phyloP scores from a whole-genome alignment of 2,797 vertebrate species.

The Karalla daura region DNA sequence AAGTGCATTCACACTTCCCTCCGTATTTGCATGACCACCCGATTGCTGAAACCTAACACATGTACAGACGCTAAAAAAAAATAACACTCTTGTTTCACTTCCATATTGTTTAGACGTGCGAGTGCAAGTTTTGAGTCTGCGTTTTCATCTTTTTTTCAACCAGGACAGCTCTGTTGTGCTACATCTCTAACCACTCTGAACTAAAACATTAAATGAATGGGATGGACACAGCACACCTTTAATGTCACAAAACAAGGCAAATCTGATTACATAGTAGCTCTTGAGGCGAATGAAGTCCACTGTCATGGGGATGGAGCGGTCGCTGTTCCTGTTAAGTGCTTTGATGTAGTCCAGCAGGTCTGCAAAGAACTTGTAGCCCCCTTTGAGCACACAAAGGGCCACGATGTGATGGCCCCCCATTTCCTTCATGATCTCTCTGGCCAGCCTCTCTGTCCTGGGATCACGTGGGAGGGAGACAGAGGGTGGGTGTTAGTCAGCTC shows the following conservation, averaged over 20 bases:
- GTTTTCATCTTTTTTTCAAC: too few relatives aligned
- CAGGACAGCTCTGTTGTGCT: too few relatives aligned
- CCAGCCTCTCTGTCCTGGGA: slow-evolving; percentile 95
- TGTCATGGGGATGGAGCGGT: slow-evolving; percentile 98
- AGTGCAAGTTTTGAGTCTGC: too few relatives aligned
- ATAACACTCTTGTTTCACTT: background rate
- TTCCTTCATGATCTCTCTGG: slow-evolving; percentile 96
- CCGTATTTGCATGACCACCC: background rate
- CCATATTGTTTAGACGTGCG: background rate
- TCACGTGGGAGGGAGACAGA: background rate
- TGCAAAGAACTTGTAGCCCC: slow-evolving; percentile 98
- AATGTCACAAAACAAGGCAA: background rate
- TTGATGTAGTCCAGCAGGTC: slow-evolving; percentile 99
- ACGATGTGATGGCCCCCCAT: slow-evolving; percentile 99
- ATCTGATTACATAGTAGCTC: slow-evolving; percentile 92
- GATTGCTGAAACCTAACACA: background rate
- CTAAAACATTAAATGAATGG: background rate
- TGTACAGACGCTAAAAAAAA: background rate
- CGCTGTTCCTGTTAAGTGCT: slow-evolving; percentile 97
- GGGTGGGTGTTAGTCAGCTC: slow-evolving; percentile 29
- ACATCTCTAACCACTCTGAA: too few relatives aligned
- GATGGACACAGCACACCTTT: background rate
- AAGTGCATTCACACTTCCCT: fast-evolving
- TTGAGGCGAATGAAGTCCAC: slow-evolving; percentile 99
- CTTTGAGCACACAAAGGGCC: slow-evolving; percentile 97